Evolutionary conservation across 64 coral and sea anemone species (phyloP).

Genomic region (Acropora yongei): DNA sequence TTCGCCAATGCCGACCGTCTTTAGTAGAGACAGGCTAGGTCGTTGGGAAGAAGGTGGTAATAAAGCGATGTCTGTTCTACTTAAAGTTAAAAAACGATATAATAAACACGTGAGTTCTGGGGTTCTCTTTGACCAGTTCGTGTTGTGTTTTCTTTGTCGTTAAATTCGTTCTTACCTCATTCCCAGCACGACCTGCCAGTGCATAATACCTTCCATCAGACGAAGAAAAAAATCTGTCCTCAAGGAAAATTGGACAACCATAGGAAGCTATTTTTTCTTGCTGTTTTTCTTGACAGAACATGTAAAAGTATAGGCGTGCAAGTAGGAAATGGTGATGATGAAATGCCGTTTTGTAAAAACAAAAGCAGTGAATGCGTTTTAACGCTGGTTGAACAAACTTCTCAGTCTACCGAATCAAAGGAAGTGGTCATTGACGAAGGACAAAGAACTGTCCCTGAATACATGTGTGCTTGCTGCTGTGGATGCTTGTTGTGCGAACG

Average conservation of each 20-base stretch:
- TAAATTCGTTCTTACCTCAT: no score
- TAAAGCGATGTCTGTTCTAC: no score
- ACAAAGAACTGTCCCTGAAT: background rate
- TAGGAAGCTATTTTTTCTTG: background rate
- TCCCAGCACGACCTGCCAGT: no score
- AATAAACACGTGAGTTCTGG: no score
- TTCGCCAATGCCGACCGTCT: no score
- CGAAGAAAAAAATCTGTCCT: background rate
- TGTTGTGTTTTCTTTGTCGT: no score
- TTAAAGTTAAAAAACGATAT: no score
- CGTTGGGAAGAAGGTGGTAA: no score
- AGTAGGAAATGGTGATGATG: constrained; percentile 12
- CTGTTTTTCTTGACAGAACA: background rate
- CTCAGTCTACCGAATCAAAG: background rate
- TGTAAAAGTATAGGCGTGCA: background rate
- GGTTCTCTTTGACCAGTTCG: no score
- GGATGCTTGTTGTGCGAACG: constrained; percentile 18
- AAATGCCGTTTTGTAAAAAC: background rate
- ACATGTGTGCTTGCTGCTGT: constrained; percentile 25
- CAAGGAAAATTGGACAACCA: background rate
- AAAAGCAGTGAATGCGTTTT: background rate
- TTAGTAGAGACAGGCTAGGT: no score
- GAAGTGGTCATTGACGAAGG: background rate
- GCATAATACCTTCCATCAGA: no score
- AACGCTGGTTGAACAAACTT: background rate